Percentiles rank a stretch among this genome's conserved stretches.
These are phyloP conservation scores for Hippocampus abdominalis DNA, from an alignment of 2,113 vertebrate species.

Conservation along the genomic window DNA sequence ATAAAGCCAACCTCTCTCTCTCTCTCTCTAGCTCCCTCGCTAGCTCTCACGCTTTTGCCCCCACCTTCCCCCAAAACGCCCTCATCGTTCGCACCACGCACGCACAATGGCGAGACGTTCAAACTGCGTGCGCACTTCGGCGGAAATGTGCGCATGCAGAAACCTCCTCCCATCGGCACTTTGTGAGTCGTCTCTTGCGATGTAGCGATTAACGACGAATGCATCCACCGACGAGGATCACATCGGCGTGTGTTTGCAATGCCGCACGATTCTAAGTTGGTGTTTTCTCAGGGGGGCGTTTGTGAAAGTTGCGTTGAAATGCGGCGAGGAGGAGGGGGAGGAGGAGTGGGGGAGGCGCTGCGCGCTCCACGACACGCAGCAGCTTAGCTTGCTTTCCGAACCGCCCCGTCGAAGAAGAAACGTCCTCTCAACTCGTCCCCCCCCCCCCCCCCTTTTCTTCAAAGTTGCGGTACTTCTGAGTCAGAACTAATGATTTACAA, in stretches of 20 bases:
- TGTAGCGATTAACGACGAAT: constrained; percentile 30
- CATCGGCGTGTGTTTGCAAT: constrained; percentile 6
- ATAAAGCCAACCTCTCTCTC: constrained; percentile 8
- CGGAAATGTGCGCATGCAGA: constrained; percentile 48
- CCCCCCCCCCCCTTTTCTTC: neutral
- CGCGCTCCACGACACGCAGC: constrained; percentile 66
- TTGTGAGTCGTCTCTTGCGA: neutral
- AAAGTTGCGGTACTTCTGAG: constrained; percentile 16
- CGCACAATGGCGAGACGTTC: constrained; percentile 62
- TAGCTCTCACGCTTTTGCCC: constrained; percentile 11
- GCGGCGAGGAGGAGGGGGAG: constrained; percentile 59
- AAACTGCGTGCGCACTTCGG: constrained; percentile 68
- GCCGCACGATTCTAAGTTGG: neutral
- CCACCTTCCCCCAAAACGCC: constrained; percentile 35
- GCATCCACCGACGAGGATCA: constrained; percentile 32
- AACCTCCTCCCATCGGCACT: constrained; percentile 14
- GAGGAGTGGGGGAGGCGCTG: constrained; percentile 13
- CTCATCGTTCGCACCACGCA: constrained; percentile 8
- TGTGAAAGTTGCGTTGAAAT: constrained; percentile 59
- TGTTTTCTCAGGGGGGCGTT: constrained; percentile 29
- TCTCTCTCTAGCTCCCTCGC: neutral
- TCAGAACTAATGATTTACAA: constrained; percentile 52
- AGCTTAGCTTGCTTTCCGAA: constrained; percentile 27
- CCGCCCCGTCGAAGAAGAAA: constrained; percentile 18
- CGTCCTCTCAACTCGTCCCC: neutral